Base-by-base conservation (phyloP, 1,140 invertebrate genomes). In the Sycophila sp. region DNA sequence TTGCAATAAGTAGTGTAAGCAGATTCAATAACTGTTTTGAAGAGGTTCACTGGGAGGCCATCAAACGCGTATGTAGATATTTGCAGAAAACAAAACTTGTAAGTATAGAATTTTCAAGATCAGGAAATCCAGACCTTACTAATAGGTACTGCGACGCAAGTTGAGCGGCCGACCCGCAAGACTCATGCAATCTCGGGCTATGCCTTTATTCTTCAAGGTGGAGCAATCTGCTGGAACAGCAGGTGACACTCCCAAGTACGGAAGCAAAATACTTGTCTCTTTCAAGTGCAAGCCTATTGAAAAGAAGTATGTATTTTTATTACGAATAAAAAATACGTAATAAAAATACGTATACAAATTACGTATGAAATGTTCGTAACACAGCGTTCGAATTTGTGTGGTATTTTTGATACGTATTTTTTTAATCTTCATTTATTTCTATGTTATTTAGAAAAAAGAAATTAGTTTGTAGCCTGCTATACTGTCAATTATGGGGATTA, bases 41-140 rank as follows among this genome's bases (percentile, higher is more conserved):
- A 28, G 53, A 71, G 47, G 19, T 49, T 67, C 76, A 82, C 71
- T 80, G 77, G 75, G 15, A 67, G 56, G 72, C 74, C 49, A 73
- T 74, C 2, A 81, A 78, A 70, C 51, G 77, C 55, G 56, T 81
- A 5, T 70, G 81, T 13, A 55, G 75, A 58, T 76, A 83, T 75
- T 59, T 82, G 69, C 68, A 71, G 75, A 62, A 71, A 56, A 71
- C 36, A 19, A 36, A 40, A 53, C 40, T 72, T 62, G 32, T 73
- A 8, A 66, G 59, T 47, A 32, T 78, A 6, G 40, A 49, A 69
- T 69, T 55, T 24, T 69, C 40, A n/a, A 53, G n/a, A n/a, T n/a
- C n/a, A n/a, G n/a, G n/a, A 58, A 53, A 59, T 30, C 2, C 3
- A 24, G 24, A 56, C 6, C 2, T 26, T 22, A 10, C 42, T 45